Evolutionary conservation across 2,888 invertebrate genomes (phyloP).

Genomic region (Trichopria drosophilae): DNA sequence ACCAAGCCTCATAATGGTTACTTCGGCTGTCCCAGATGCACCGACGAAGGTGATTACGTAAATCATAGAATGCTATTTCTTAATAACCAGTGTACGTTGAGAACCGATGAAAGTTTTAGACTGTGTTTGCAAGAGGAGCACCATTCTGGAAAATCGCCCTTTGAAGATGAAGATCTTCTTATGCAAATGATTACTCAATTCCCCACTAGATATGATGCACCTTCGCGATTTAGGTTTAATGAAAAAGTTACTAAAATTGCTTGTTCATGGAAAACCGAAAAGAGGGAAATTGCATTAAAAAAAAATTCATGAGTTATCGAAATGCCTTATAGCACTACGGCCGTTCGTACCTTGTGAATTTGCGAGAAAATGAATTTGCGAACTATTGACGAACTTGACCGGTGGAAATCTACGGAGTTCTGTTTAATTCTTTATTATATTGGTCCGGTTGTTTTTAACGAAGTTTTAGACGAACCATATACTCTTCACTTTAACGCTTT

Average conservation of each 20-base stretch:
- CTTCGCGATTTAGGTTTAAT: not conserved
- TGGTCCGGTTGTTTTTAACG: constrained; percentile 32
- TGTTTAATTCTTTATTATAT: constrained; percentile 31
- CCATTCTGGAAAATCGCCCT: not conserved
- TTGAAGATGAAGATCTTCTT: not conserved
- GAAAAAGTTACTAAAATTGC: constrained; percentile 8
- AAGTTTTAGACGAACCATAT: constrained; percentile 16
- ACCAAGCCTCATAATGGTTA: constrained; percentile 28
- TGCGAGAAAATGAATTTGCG: constrained; percentile 30
- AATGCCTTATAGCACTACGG: not conserved
- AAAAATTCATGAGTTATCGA: not conserved
- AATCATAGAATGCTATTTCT: too few relatives aligned
- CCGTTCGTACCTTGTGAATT: constrained; percentile 28
- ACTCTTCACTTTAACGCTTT: constrained; percentile 34
- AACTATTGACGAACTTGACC: constrained; percentile 21
- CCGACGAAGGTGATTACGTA: constrained; percentile 15
- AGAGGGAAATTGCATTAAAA: constrained; percentile 6
- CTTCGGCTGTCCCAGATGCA: constrained; percentile 29
- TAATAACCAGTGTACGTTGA: constrained; percentile 16
- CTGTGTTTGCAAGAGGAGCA: not conserved
- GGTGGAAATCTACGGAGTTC: constrained; percentile 33
- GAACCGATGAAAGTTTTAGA: constrained; percentile 17
- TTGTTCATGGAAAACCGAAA: not conserved
- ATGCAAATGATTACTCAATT: not conserved
- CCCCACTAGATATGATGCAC: constrained; percentile 7